Conservation (phyloP, 2,888 invertebrate genomes). For the Amaurobius ferox region DNA sequence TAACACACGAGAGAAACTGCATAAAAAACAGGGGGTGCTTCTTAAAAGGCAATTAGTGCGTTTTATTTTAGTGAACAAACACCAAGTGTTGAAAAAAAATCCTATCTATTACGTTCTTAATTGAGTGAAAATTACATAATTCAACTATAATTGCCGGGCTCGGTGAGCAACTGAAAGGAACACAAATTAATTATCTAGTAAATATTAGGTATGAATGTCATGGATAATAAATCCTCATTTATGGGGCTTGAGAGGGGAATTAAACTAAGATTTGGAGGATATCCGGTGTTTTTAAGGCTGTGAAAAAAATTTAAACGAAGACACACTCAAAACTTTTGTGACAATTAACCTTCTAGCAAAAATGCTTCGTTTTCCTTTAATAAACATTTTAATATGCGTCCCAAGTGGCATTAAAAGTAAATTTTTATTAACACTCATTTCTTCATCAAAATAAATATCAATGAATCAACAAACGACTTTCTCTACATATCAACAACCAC, state of each 20-base stretch:
- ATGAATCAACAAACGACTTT: too few species aligned
- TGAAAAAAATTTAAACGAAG: neutral
- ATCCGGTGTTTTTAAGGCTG: neutral
- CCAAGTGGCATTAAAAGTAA: too few species aligned
- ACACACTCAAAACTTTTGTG: neutral
- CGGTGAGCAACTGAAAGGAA: constrained; percentile 12
- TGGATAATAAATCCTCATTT: constrained; percentile 71
- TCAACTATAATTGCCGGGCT: constrained; percentile 65
- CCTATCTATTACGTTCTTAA: constrained; percentile 71
- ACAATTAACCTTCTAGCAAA: neutral
- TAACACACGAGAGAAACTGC: too few species aligned
- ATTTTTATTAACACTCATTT: too few species aligned
- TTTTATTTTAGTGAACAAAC: constrained; percentile 71
- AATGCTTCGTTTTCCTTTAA: neutral
- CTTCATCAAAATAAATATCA: too few species aligned
- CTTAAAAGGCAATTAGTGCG: constrained; percentile 69
- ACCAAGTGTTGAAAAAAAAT: constrained; percentile 54
- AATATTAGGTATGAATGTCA: constrained; percentile 69
- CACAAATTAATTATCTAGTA: constrained; percentile 70
- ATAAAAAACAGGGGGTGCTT: too few species aligned
- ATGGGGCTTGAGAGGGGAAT: constrained; percentile 38
- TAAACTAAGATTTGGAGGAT: constrained; percentile 47
- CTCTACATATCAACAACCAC: too few species aligned
- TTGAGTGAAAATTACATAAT: constrained; percentile 72
- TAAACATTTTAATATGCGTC: neutral